Conservation (phyloP, 2,797 vertebrate genomes). For the Varecia variegata region DNA sequence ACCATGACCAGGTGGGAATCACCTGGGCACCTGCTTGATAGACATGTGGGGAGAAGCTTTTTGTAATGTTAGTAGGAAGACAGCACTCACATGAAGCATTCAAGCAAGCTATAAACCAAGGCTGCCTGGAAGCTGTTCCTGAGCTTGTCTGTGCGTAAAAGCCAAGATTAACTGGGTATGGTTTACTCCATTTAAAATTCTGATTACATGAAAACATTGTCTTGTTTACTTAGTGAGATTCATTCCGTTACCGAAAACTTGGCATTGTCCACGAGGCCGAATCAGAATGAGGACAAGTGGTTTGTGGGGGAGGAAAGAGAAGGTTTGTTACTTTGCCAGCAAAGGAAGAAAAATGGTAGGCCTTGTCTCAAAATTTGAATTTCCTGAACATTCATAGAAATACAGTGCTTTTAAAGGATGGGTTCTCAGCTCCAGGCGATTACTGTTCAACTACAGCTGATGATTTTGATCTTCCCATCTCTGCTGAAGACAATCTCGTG, state of each 20-base stretch:
- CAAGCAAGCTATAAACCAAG: neutral
- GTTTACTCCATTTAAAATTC: neutral
- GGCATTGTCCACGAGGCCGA: no score
- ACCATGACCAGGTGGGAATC: neutral
- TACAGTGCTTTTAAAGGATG: no score
- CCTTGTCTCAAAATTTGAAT: no score
- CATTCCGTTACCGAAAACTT: neutral
- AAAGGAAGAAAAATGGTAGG: no score
- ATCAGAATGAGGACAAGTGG: no score
- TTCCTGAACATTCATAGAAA: no score
- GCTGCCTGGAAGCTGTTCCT: neutral
- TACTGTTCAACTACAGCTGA: no score
- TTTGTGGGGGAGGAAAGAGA: no score
- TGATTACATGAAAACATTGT: neutral
- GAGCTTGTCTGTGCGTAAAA: neutral
- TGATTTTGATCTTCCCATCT: no score
- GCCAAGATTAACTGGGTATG: neutral
- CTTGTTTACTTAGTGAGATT: neutral
- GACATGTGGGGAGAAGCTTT: neutral
- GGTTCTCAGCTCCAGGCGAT: no score
- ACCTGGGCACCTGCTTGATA: neutral
- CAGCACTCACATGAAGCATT: fast-evolving
- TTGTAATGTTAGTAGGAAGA: neutral
- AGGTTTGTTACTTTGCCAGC: no score
- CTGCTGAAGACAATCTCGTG: no score